Percentiles rank a stretch among this genome's conserved stretches.
These are phyloP conservation scores for Idris sp. DNA, from an alignment of 1,140 invertebrate species.

Conservation along the genomic window DNA sequence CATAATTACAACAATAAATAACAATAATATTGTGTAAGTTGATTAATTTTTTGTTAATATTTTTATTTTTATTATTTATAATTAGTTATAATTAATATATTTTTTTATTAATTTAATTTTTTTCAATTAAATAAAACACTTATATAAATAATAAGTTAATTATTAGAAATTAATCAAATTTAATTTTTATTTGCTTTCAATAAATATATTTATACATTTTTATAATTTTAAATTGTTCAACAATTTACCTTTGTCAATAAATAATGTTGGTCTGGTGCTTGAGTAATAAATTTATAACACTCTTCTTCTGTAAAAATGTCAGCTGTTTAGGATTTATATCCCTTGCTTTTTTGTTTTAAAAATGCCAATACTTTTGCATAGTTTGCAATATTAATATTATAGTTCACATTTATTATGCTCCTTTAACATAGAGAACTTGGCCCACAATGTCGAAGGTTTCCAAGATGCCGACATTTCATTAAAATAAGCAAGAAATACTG, in stretches of 20 bases:
- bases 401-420: background rate
- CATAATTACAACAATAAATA: too few species aligned
- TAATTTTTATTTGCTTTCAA: too few species aligned
- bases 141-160: too few species aligned
- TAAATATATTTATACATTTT: too few species aligned
- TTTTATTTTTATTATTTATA: too few species aligned
- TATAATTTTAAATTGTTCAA: background rate
- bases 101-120: too few species aligned
- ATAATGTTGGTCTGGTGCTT: background rate
- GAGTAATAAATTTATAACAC: background rate
- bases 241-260: slow-evolving; percentile 15
- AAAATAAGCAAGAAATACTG: slow-evolving; percentile 15
- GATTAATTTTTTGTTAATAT: too few species aligned
- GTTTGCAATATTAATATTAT: slow-evolving; percentile 1
- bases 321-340: slow-evolving; percentile 1
- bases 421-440: slow-evolving; percentile 16
- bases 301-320: slow-evolving; percentile 9
- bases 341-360: slow-evolving; percentile 18
- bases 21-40: too few species aligned
- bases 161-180: too few species aligned
- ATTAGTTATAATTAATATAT: too few species aligned
- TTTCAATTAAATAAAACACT: too few species aligned
- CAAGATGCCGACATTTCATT: slow-evolving; percentile 3
- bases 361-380: slow-evolving; percentile 9
- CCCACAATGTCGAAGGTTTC: slow-evolving; percentile 19